Evolutionary conservation across 2,113 vertebrate genomes (phyloP), one percentile per base, ranked within the genome.

Genomic region (Melanotaenia duboulayi): DNA sequence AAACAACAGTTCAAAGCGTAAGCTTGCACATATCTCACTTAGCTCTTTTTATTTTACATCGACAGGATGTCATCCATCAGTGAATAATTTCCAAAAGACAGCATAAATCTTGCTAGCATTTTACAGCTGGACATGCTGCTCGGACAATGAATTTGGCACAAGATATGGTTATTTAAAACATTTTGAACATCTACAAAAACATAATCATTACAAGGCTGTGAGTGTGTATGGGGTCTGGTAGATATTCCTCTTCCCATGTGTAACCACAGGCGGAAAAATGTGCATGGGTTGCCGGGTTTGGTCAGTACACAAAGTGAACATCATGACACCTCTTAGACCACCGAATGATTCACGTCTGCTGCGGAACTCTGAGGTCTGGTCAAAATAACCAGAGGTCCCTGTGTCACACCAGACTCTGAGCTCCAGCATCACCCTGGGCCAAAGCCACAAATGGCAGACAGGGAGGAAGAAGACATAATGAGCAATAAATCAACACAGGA

Each of bases 301-400:
- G 81, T 74, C 79, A 61, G 25, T 67, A 69, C 61, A 72, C 54
- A 78, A 81, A 75, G 64, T 52, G 83, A 81, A 85, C 81, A 84
- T 90, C 78, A 51, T 89, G 83, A 89, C 87, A 90, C 88, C 78
- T 84, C 74, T 80, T 66, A 2, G 51, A 84, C 81, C 64, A 39
- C 84, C 11, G 32, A 25, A 78, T 89, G 90, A 91, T 89, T 91
- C 86, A 89, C 52, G 87, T 76, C 83, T 73, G 66, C 87, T 48
- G 78, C 11, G 51, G 65, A 83, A 85, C 76, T 76, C 73, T 80
- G 77, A 84, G 79, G 59, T 76, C 74, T 23, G 20, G 75, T 60
- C 79, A 58, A 80, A 80, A 86, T 74, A 65, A 76, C 65, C 77
- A 87, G 48, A 84, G 64, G 73, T 71, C 68, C 67, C 66, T 19